phyloP scores from a whole-genome alignment of 2,888 invertebrate species.

The Calameuta filiformis region DNA sequence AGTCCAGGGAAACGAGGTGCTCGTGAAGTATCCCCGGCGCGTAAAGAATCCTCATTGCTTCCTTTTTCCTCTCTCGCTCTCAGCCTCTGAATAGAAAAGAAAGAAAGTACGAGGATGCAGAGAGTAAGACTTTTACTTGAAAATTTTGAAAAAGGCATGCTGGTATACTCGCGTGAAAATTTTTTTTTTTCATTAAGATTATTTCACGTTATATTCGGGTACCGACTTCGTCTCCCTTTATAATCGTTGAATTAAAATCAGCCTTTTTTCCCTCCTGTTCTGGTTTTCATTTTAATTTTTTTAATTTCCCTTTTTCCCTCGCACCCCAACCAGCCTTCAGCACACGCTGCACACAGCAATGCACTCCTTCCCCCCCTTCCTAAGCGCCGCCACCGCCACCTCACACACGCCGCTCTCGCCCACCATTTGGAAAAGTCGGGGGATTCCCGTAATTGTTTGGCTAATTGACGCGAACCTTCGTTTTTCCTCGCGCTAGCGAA shows the following conservation, averaged over 20 bases:
- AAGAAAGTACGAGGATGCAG: neutral
- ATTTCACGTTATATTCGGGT: neutral
- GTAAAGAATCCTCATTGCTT: conserved; percentile 5
- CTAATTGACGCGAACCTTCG: neutral
- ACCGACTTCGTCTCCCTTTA: neutral
- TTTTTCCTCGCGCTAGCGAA: neutral
- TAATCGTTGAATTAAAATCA: neutral
- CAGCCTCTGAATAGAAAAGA: neutral
- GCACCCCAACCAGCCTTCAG: conserved; percentile 2
- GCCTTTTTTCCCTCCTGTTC: conserved; percentile 14
- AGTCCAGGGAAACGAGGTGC: neutral
- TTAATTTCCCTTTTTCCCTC: conserved; percentile 7
- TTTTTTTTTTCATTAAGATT: neutral
- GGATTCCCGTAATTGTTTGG: neutral
- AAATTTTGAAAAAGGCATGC: neutral
- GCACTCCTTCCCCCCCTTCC: neutral
- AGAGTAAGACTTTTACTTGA: neutral
- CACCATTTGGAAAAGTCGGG: neutral
- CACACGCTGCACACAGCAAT: neutral
- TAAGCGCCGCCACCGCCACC: neutral
- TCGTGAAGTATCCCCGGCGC: conserved; percentile 1
- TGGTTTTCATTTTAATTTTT: conserved; percentile 25
- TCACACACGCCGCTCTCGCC: neutral
- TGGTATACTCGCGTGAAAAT: neutral
- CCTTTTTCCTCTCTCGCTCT: neutral